Base-by-base conservation (phyloP, 2,113 vertebrate genomes). In the Amblyornis subalaris region DNA sequence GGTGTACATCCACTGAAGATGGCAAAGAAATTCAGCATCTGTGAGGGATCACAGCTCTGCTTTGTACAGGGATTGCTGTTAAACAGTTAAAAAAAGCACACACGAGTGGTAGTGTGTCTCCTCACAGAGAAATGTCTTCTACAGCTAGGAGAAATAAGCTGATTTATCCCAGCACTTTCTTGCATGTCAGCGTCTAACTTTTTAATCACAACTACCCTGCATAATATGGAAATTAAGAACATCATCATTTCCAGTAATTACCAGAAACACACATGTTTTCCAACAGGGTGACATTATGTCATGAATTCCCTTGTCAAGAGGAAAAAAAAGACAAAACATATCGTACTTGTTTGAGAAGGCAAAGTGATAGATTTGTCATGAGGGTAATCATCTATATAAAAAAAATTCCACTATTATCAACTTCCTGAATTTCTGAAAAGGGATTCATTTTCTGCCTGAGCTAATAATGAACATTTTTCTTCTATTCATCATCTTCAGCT, bases 341-440 rank as follows among this genome's bases (percentile, higher is more conserved):
- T 57, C 89, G 78, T 44, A 73, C 21, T 67, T 70, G 90, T 91
- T 64, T 84, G 78, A 90, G 87, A 88, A 85, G 44, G 70, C 47
- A 87, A 91, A 87, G 85, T 85, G 96, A 96, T 95, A 95, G 87
- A 94, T 85, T 96, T 97, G 96, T 97, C 97, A 96, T 40, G 71
- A 97, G 93, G 85, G 92, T 95, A 98, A 97, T 96, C 90, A 96
- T 90, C 93, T 97, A 95, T 95, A 80, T 85, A 50, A 81, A 81
- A 73, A 91, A 89, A 84, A 91, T 42, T 25, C 92, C 90, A 89
- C 87, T 96, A 94, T 92, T 73, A 92, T 69, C 93, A 91, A 86
- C 88, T 95, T 95, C 73, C 69, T 80, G 92, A 92, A 94, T 96
- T 96, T 96, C 95, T 78, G 50, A 95, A 93, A 95, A 76, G 91